phyloP scores from a whole-genome alignment of 2,797 vertebrate genomes.

The Margarornis squamiger region DNA sequence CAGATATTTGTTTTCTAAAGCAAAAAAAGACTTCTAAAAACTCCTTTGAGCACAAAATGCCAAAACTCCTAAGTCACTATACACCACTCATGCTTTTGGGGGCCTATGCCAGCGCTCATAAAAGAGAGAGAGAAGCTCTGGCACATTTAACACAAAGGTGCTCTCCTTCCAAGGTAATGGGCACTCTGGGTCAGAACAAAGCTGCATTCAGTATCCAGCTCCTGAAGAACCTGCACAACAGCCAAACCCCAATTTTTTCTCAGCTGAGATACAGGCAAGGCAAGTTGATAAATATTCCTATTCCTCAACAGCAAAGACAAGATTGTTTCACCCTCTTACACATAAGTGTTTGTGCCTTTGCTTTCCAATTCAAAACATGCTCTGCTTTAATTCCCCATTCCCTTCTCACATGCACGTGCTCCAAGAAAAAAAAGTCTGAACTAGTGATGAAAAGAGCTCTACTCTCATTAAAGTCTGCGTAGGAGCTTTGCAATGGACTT shows the following conservation, averaged over 20 bases:
- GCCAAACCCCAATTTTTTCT: fast-evolving
- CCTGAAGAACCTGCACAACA: neutral
- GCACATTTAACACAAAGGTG: neutral
- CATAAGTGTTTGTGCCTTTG: neutral
- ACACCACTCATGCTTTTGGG: neutral
- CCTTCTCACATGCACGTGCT: neutral
- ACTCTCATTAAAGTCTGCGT: neutral
- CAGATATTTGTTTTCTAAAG: neutral
- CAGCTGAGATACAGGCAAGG: neutral
- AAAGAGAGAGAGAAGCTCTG: neutral
- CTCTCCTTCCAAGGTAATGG: neutral
- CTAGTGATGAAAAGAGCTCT: neutral
- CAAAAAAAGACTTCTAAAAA: neutral
- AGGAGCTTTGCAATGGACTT: slow-evolving; percentile 12
- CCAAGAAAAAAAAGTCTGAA: neutral
- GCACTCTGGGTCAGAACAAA: neutral
- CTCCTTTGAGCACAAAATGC: neutral
- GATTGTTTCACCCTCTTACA: neutral
- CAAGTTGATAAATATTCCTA: neutral
- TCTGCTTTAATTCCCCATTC: neutral
- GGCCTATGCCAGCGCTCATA: no score
- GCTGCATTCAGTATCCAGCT: neutral
- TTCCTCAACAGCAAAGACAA: neutral
- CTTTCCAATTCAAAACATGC: neutral
- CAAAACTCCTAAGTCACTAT: neutral